These are phyloP conservation scores for Spilarctia lutea DNA, from an alignment of 2,888 invertebrate genomes.

Conservation along the genomic window DNA sequence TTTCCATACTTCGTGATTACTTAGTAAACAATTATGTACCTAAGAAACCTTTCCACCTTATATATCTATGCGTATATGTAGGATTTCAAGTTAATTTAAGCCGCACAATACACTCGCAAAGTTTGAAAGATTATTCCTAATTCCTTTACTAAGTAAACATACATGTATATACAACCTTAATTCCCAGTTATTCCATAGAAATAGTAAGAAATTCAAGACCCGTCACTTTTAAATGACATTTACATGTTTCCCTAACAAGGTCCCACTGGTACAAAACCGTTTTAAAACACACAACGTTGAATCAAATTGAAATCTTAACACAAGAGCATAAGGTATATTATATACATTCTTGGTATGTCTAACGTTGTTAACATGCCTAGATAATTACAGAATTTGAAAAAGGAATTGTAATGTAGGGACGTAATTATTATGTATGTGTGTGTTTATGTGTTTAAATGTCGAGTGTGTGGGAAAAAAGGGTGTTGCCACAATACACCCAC, in stretches of 20 bases:
- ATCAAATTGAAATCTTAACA: conserved; percentile 61
- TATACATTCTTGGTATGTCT: conserved; percentile 49
- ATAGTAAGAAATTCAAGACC: conserved; percentile 34
- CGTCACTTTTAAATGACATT: conserved; percentile 71
- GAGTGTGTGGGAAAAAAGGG: conserved; percentile 54
- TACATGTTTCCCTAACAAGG: conserved; percentile 78
- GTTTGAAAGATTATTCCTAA: background rate
- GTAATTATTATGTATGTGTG: conserved; percentile 64
- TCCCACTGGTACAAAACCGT: conserved; percentile 67
- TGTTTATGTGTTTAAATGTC: conserved; percentile 55
- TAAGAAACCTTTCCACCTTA: background rate
- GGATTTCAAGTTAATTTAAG: background rate
- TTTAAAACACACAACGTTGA: conserved; percentile 55
- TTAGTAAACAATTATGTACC: background rate
- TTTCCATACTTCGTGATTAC: background rate
- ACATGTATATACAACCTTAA: conserved; percentile 7
- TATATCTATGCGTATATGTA: background rate
- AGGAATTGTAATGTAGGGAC: conserved; percentile 73
- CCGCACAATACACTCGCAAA: background rate
- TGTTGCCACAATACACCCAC: conserved; percentile 52
- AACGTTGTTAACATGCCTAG: conserved; percentile 63
- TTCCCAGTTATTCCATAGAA: conserved; percentile 27
- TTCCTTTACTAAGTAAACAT: background rate
- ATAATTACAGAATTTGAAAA: conserved; percentile 75
- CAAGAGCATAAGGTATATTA: conserved; percentile 43